Evolutionary conservation across 2,888 invertebrate species (phyloP), one percentile per base, ranked within the genome.

Genomic region (Dermolepida albohirtum): DNA sequence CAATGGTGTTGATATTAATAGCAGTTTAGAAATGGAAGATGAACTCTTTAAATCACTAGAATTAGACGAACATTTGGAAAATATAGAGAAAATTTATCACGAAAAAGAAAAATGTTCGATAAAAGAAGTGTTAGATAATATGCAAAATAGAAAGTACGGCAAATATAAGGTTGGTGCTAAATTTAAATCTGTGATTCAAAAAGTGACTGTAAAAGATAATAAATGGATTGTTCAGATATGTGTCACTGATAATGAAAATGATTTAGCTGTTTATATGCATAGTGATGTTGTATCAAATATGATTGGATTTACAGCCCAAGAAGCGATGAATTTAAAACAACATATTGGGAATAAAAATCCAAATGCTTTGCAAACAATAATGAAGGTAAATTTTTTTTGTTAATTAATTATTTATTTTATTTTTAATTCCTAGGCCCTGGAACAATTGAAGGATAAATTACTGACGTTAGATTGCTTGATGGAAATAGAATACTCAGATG

Each of bases 171-270:
- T 90, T 0, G 87, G 86, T 75, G 90, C 85, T 0, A 87, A 87
- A 76, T 86, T 89, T 65, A 83, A 86, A 75, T 84, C 81, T 57
- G 78, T 89, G 12, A 74, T 86, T 5, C 86, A 87, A 5, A 89
- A 88, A 75, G 78, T 91, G 69, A 82, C 84, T 0, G 84, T 88
- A 1, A 82, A 83, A 11, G 85, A 86, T 70, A 82, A 84, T 0
- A 82, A 80, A 0, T 90, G 89, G 87, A 83, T 83, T 75, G 80
- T 90, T 29, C 85, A 84, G 65, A 88, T 88, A 70, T 85, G 84
- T 7, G 80, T 90, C 52, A 83, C 84, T 6, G 90, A 90, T 78
- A 85, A 84, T 14, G 87, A 86, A 5, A 88, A 86, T 1, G 83
- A 80, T 59, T 1, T 90, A 12, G 85, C 87, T 57, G 87, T 87